Percentiles rank a stretch among this genome's conserved stretches.
phyloP scores from a whole-genome alignment of 2,888 invertebrate genomes.

The Ennomos fuscantarius region DNA sequence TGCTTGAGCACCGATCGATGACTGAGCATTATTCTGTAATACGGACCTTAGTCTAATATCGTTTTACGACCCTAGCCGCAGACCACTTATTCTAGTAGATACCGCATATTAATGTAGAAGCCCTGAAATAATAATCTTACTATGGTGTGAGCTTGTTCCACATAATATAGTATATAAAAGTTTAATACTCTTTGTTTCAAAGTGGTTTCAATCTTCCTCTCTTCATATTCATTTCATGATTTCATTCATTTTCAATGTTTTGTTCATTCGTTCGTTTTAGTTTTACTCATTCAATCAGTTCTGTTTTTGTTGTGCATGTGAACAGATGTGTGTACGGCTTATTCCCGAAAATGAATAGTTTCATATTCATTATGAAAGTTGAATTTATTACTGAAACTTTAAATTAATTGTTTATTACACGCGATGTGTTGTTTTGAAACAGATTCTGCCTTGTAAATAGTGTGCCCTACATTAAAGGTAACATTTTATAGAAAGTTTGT shows the following conservation, averaged over 20 bases:
- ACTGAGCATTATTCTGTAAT: too few species aligned
- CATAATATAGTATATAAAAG: too few species aligned
- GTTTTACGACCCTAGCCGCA: too few species aligned
- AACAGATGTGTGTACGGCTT: background rate
- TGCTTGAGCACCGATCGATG: too few species aligned
- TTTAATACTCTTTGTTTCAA: too few species aligned
- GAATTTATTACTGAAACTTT: slow-evolving; percentile 35
- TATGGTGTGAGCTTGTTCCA: too few species aligned
- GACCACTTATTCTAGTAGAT: too few species aligned
- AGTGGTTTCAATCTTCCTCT: too few species aligned
- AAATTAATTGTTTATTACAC: background rate
- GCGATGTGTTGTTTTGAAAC: background rate
- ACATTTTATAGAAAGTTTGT: slow-evolving; percentile 70
- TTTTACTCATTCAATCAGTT: slow-evolving; percentile 38
- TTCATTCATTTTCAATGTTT: background rate
- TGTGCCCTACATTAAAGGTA: slow-evolving; percentile 68
- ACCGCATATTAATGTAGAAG: too few species aligned
- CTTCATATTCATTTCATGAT: too few species aligned
- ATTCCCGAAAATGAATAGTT: slow-evolving; percentile 3
- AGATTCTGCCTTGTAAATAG: slow-evolving; percentile 7
- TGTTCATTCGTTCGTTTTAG: slow-evolving; percentile 31
- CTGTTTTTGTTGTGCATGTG: slow-evolving; percentile 12
- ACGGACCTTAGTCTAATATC: too few species aligned
- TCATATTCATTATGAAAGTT: slow-evolving; percentile 16
- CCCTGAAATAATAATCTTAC: too few species aligned